These are phyloP conservation scores for Serinus canaria DNA, from an alignment of 2,113 vertebrate genomes.

Conservation along the genomic window DNA sequence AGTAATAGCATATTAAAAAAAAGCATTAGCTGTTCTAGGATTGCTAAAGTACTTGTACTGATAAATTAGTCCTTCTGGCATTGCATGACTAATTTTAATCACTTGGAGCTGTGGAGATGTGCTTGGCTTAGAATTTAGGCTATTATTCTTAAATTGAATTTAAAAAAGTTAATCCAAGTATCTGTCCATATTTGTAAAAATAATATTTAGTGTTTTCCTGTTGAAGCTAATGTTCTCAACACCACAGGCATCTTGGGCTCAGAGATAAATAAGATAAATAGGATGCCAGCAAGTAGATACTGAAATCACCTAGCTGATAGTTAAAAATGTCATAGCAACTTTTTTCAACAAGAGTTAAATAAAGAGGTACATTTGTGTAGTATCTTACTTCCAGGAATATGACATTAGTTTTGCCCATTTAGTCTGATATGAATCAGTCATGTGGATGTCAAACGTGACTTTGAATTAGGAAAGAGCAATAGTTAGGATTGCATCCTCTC, in stretches of 20 bases:
- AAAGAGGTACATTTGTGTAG: not conserved
- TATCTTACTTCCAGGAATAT: not conserved
- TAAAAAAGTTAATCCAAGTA: not conserved
- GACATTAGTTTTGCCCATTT: not conserved
- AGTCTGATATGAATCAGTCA: not conserved
- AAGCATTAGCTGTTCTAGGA: not conserved
- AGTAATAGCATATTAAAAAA: constrained; percentile 27
- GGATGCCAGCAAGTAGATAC: not conserved
- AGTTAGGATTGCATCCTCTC: not conserved
- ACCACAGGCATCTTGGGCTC: not conserved
- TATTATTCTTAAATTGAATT: not conserved
- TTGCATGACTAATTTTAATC: not conserved
- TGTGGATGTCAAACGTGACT: not conserved
- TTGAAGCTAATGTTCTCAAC: not conserved
- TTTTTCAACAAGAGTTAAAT: not conserved
- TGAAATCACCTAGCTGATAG: not conserved
- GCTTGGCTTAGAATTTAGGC: not conserved
- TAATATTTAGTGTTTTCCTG: not conserved
- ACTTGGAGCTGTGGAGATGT: not conserved
- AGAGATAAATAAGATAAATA: not conserved
- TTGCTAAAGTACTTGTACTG: not conserved
- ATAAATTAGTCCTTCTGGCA: constrained; percentile 15
- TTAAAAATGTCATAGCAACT: not conserved
- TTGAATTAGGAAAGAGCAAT: not conserved
- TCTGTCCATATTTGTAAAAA: not conserved